phyloP scores from a whole-genome alignment of 2,113 vertebrate species.

The Anseranas semipalmata region DNA sequence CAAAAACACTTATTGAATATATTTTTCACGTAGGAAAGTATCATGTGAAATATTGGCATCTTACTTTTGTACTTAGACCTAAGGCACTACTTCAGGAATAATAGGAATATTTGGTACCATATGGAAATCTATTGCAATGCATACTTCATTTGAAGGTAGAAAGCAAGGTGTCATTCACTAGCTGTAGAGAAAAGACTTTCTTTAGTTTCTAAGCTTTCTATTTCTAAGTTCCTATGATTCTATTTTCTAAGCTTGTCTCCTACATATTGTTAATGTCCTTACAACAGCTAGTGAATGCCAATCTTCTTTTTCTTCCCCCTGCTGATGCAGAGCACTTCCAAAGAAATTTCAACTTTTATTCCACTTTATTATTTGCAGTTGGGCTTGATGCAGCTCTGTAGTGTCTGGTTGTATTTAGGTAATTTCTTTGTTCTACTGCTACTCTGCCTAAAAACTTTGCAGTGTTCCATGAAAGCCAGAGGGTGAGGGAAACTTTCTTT shows the following conservation, averaged over 20 bases:
- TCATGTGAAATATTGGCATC: too few species aligned
- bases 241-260: neutral
- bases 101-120: neutral
- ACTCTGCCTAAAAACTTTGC: neutral
- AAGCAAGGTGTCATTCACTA: neutral
- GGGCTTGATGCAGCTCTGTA: neutral
- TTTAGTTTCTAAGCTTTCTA: neutral
- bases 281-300: neutral
- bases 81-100: neutral
- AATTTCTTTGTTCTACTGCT: neutral
- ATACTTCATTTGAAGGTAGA: neutral
- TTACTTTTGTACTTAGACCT: neutral
- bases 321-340: neutral
- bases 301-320: neutral
- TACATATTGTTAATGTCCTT: neutral
- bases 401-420: neutral
- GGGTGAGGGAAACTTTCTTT: neutral
- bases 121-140: neutral
- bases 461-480: accelerated
- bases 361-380: neutral
- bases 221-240: too few species aligned
- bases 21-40: neutral
- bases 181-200: neutral
- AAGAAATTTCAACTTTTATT: neutral
- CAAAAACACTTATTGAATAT: accelerated